phyloP scores from a whole-genome alignment of 2,797 vertebrate species.

The Philypnodon macrostomus region DNA sequence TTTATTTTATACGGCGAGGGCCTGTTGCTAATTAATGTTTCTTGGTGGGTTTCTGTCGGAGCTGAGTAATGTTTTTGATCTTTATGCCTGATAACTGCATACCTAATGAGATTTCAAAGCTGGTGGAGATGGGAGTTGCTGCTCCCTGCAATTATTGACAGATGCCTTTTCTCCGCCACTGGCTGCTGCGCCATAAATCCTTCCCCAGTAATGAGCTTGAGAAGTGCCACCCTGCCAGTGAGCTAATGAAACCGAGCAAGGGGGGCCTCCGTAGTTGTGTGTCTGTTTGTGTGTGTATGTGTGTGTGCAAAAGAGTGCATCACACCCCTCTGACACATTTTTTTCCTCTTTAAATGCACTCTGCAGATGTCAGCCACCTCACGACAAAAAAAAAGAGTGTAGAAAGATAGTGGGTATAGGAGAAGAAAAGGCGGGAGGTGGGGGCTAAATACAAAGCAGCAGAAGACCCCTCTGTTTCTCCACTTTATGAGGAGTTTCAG shows the following conservation, averaged over 20 bases:
- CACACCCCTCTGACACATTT: conserved; percentile 95
- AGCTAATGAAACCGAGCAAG: conserved; percentile 97
- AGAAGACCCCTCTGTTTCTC: conserved; percentile 40
- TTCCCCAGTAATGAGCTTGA: conserved; percentile 99
- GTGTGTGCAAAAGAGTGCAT: conserved; percentile 69
- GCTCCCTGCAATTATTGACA: conserved; percentile 99
- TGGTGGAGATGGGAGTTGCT: conserved; percentile 92
- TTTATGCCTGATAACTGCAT: conserved; percentile 99
- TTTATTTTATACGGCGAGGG: conserved; percentile 89
- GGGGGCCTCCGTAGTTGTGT: conserved; percentile 46
- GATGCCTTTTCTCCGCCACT: conserved; percentile 99
- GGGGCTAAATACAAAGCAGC: conserved; percentile 41
- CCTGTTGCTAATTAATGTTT: conserved; percentile 99
- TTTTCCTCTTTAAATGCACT: conserved; percentile 97
- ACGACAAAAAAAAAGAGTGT: conserved; percentile 18
- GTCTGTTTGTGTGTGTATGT: conserved; percentile 41
- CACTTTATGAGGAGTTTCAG: conserved; percentile 60
- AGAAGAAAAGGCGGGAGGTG: not conserved
- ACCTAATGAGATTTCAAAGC: conserved; percentile 99
- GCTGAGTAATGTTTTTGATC: conserved; percentile 99
- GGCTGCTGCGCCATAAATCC: conserved; percentile 99
- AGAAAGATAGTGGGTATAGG: conserved; percentile 43
- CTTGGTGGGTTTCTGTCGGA: conserved; percentile 99
- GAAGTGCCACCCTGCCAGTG: conserved; percentile 99
- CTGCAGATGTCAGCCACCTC: conserved; percentile 97